phyloP scores from a whole-genome alignment of 2,113 vertebrate genomes.

The Bombycilla garrulus region DNA sequence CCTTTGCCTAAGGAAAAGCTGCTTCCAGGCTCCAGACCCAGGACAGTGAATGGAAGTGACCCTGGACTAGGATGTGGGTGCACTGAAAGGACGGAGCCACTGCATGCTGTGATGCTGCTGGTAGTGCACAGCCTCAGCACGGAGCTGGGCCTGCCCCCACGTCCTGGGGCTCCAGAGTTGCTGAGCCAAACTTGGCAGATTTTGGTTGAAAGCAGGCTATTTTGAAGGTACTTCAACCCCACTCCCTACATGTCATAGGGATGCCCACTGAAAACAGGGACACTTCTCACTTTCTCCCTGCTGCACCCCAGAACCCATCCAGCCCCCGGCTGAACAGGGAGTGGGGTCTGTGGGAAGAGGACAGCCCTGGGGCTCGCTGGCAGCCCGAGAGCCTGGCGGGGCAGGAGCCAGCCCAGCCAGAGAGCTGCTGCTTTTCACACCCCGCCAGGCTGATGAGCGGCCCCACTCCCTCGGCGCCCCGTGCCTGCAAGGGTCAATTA shows the following conservation, averaged over 20 bases:
- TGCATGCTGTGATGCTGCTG: rapidly evolving
- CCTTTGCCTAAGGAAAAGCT: background rate
- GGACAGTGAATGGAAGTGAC: rapidly evolving
- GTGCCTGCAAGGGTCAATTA: constrained; percentile 64
- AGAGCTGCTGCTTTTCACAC: constrained; percentile 43
- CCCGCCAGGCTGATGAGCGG: background rate
- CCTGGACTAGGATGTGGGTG: rapidly evolving
- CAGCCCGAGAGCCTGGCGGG: background rate
- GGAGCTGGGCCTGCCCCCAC: background rate
- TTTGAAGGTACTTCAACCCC: background rate
- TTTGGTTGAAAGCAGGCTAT: background rate
- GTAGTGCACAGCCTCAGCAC: background rate
- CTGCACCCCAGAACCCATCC: background rate
- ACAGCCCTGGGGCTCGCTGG: rapidly evolving
- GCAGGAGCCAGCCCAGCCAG: background rate
- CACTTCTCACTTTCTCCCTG: background rate
- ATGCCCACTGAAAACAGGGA: background rate
- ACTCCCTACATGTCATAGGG: rapidly evolving
- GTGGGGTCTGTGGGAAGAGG: rapidly evolving
- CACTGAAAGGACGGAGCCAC: background rate
- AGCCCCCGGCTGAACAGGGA: rapidly evolving
- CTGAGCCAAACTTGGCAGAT: background rate
- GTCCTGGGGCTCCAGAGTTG: background rate
- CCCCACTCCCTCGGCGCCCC: background rate
- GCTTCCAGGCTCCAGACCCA: background rate